Evolutionary conservation across 2,113 vertebrate genomes (phyloP), one percentile per base, ranked within the genome.

Genomic region (Argyrosomus japonicus): DNA sequence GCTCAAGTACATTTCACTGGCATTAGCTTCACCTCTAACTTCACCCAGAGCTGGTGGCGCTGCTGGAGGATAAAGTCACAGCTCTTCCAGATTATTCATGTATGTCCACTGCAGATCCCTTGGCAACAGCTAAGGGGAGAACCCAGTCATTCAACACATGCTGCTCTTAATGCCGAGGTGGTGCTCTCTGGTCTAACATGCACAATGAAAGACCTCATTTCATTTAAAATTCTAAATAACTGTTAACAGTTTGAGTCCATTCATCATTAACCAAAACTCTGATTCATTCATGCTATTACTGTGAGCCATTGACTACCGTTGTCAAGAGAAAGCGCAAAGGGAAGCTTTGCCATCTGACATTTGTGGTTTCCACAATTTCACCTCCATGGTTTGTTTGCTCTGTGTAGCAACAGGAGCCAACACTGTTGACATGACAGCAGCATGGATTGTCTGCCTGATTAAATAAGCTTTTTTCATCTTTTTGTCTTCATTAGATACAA

Each of bases 91-190:
- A 94, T 96, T 88, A 96, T 96, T 85, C 96, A 94, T 79, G 94
- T 95, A 92, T 96, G 95, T 77, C 96, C 94, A 0, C 96, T 94
- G 0, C 96, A 96, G 87, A 96, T 97, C 89, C 96, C 96, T 79
- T 96, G 91, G 0, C 96, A 96, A 88, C 96, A 95, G 5, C 90
- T 94, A 95, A 83, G 27, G 27, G 51, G 75, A 84, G 58, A 32
- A 78, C 65, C 67, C 27, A 29, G 47, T 51, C 57, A 36, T 67
- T 72, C 51, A 70, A 71, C 79, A 68, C 79, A 48, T 23, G 72
- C 71, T 14, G 29, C 75, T 84, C 12, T 60, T 73, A 84, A 79
- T 40, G 32, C 65, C 4, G 36, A 80, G 67, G 74, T 74, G 57
- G 13, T 81, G 58, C 62, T 74, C 75, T 50, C 8, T 45, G 47